Evolutionary conservation across 1,140 invertebrate genomes (phyloP).

Genomic region (Antheraea mylitta): DNA sequence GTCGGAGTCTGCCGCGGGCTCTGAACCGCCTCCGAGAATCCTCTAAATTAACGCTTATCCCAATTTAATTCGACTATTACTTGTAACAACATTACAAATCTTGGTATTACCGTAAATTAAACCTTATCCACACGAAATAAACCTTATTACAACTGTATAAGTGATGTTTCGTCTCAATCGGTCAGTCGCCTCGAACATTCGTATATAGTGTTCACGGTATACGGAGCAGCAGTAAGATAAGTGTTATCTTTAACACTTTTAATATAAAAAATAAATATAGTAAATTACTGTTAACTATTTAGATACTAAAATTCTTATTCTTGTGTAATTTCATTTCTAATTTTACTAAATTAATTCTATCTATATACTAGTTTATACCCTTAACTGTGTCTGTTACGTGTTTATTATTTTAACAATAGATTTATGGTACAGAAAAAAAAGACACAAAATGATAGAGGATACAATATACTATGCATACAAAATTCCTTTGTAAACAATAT

Average conservation of each 20-base stretch:
- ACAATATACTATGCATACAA: too few species aligned
- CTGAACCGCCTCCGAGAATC: constrained; percentile 34
- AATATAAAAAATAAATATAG: too few species aligned
- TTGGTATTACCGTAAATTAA: constrained; percentile 3
- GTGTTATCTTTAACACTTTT: neutral
- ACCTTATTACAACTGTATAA: neutral
- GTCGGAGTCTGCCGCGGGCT: neutral
- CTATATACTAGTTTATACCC: too few species aligned
- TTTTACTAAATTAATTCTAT: too few species aligned
- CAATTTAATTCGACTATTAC: constrained; percentile 49
- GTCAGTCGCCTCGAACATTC: constrained; percentile 10
- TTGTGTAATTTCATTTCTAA: too few species aligned
- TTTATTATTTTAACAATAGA: too few species aligned
- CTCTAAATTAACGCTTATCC: constrained; percentile 52
- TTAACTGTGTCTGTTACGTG: too few species aligned
- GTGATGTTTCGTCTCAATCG: neutral
- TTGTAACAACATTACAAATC: constrained; percentile 16
- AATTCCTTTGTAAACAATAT: too few species aligned
- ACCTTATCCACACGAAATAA: neutral
- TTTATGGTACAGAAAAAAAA: too few species aligned
- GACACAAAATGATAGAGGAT: too few species aligned
- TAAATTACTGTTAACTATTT: too few species aligned
- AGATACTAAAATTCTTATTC: too few species aligned
- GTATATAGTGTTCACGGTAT: neutral
- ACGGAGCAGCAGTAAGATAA: neutral